These are phyloP conservation scores for Neotragus moschatus DNA, from an alignment of 2,113 vertebrate genomes.

Conservation along the genomic window DNA sequence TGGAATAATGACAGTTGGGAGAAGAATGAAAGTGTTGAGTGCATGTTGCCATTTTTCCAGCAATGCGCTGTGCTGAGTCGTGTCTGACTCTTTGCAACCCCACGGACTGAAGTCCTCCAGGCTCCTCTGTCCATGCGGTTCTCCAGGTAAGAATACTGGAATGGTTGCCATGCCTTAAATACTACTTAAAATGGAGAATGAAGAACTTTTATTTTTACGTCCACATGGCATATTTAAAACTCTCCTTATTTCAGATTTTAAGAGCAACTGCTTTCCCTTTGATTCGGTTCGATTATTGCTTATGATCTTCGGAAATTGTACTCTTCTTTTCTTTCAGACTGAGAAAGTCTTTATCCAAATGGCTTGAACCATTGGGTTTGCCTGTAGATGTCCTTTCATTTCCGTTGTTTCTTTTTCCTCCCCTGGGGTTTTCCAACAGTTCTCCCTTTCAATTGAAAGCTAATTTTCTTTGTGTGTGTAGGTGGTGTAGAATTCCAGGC, in stretches of 20 bases:
- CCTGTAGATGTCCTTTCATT: conserved; percentile 62
- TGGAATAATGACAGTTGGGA: neutral
- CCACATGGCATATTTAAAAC: neutral
- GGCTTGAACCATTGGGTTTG: conserved; percentile 59
- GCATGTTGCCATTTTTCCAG: neutral
- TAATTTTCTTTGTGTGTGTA: conserved; percentile 78
- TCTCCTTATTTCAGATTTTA: conserved; percentile 48
- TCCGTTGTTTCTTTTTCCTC: conserved; percentile 56
- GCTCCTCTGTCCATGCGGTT: neutral
- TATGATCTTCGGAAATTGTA: conserved; percentile 15
- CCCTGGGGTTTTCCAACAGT: conserved; percentile 63
- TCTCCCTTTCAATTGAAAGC: conserved; percentile 69
- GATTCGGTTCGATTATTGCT: conserved; percentile 54
- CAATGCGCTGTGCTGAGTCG: rapidly evolving
- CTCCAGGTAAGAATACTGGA: neutral
- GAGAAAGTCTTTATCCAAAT: conserved; percentile 56
- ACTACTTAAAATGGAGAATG: neutral
- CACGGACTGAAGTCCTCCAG: neutral
- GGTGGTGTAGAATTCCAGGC: conserved; percentile 68
- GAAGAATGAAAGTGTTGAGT: neutral
- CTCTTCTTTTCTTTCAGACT: conserved; percentile 43
- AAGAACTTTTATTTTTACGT: neutral
- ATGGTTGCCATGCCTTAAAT: neutral
- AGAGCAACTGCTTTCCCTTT: conserved; percentile 49
- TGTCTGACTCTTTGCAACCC: neutral